Conservation (phyloP, 2,113 vertebrate species). For the Caranx ignobilis region DNA sequence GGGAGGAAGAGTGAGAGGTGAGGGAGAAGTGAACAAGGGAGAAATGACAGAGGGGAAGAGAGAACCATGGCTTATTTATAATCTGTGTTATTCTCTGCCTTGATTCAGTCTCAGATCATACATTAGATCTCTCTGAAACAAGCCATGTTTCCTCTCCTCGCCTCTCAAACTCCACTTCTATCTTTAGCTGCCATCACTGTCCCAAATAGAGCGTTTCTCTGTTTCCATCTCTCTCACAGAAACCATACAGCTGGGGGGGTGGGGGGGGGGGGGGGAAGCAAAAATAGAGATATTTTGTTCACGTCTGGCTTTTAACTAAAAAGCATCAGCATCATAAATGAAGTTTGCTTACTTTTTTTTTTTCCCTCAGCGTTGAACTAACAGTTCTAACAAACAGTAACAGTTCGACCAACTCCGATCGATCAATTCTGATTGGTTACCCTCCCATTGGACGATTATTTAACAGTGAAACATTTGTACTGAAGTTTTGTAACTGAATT, state of each 20-base stretch:
- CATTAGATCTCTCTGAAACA: slow-evolving; percentile 69
- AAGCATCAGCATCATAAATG: slow-evolving; percentile 45
- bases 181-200: slow-evolving; percentile 75
- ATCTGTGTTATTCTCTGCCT: slow-evolving; percentile 63
- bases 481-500: not conserved
- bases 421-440: not conserved
- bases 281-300: slow-evolving; percentile 22
- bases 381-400: not conserved
- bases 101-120: slow-evolving; percentile 71
- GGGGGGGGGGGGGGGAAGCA: not conserved
- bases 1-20: slow-evolving; percentile 33
- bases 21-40: slow-evolving; percentile 35
- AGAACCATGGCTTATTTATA: slow-evolving; percentile 77
- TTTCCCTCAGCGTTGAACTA: not conserved
- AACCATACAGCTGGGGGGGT: not conserved
- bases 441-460: not conserved
- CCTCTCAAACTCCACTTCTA: slow-evolving; percentile 58
- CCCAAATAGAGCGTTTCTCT: slow-evolving; percentile 50
- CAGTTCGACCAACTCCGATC: too few species aligned
- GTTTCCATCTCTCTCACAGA: slow-evolving; percentile 13
- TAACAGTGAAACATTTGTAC: not conserved
- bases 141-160: slow-evolving; percentile 54
- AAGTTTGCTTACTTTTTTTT: not conserved
- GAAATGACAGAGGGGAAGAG: slow-evolving; percentile 32
- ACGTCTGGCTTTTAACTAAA: slow-evolving; percentile 72